Evolutionary conservation across 2,113 vertebrate genomes (phyloP), one percentile per base, ranked within the genome.

Genomic region (Dendropsophus ebraccatus): DNA sequence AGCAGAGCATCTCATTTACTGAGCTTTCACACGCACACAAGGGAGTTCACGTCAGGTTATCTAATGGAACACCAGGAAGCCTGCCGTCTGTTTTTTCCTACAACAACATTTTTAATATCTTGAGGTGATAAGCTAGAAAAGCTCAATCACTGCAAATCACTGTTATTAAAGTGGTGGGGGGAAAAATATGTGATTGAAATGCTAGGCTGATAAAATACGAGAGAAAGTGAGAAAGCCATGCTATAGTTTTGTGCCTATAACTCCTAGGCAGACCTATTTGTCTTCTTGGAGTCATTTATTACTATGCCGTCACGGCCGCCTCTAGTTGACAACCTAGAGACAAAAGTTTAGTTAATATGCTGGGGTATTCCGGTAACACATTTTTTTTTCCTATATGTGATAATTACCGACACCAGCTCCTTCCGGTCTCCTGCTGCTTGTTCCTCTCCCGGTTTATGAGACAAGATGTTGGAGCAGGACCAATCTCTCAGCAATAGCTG

Each of bases 91-190:
- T 88, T 91, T 88, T 76, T 80, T 25, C 17, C 56, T 14, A 72
- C 80, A 89, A 50, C 88, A 82, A 85, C 21, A 1, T 60, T 82
- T 89, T 77, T 90, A 91, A 87, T 86, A 87, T 87, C 89, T 89
- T 90, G 81, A 88, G 90, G 72, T 60, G 83, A 87, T 87, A 77
- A 84, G 77, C 87, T 37, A 81, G 87, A 82, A 87, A 84, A 12
- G 78, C 81, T 78, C 28, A 0, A 23, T 4, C 91, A 87, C 87
- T 87, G 89, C 88, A 92, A 90, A 90, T 89, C 87, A 76, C n/a
- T 83, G 86, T 81, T 89, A 87, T 87, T 92, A 88, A 91, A 90
- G 69, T 89, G 79, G 89, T 88, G 47, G 88, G 88, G 89, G 89
- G 14, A 77, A 80, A 80, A 62, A 84, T 35, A 41, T 28, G 79